phyloP scores from a whole-genome alignment of 1,140 invertebrate species.

The Planococcus citri region DNA sequence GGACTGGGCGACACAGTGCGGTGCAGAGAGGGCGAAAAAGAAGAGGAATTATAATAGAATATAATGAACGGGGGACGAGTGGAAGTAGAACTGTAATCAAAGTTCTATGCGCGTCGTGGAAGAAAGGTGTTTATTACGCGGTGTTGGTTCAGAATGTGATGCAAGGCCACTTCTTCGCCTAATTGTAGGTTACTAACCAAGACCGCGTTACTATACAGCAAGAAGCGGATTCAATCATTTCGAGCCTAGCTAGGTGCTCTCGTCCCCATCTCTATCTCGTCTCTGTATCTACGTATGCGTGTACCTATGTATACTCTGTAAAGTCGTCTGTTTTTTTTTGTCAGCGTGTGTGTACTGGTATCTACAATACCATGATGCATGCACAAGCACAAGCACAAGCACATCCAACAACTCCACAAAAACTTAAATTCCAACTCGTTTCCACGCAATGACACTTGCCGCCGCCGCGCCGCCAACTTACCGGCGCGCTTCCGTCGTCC shows the following conservation, averaged over 20 bases:
- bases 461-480: not conserved
- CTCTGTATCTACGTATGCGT: not conserved
- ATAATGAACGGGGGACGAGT: slow-evolving; percentile 1
- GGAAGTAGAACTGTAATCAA: slow-evolving; percentile 7
- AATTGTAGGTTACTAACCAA: not conserved
- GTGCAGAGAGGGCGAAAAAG: not conserved
- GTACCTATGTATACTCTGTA: no score
- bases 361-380: no score
- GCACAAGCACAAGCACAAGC: no score
- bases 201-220: not conserved
- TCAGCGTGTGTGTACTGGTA: no score
- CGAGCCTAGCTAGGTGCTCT: not conserved
- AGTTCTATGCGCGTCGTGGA: slow-evolving; percentile 1
- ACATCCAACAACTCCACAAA: not conserved
- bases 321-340: no score
- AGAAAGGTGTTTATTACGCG: not conserved
- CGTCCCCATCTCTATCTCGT: not conserved
- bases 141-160: slow-evolving; percentile 1
- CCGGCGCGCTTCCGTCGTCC: not conserved
- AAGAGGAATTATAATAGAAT: not conserved
- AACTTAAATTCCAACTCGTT: slow-evolving; percentile 3
- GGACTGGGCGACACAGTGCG: not conserved
- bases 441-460: not conserved
- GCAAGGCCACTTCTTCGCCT: slow-evolving; percentile 5
- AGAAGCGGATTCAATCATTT: slow-evolving; percentile 6